Evolutionary conservation across 2,797 vertebrate genomes (phyloP).

Genomic region (Leptoclinus maculatus): DNA sequence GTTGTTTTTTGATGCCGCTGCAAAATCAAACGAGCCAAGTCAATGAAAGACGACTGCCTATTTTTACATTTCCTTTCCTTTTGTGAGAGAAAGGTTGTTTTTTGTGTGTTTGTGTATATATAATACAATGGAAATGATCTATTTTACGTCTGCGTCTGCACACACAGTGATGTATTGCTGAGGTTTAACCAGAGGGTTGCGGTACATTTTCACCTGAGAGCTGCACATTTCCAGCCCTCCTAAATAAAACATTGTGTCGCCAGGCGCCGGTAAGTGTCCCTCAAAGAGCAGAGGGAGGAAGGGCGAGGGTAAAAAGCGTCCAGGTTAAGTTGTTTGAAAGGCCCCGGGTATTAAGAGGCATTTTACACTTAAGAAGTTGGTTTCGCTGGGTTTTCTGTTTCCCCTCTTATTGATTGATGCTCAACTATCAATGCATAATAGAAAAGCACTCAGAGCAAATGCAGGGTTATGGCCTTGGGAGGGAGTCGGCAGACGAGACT

Average conservation of each 20-base stretch:
- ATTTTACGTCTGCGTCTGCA: constrained; percentile 29
- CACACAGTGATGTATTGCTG: constrained; percentile 52
- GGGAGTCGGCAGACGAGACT: constrained; percentile 86
- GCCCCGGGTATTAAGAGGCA: constrained; percentile 89
- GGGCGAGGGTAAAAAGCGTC: constrained; percentile 82
- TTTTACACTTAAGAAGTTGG: constrained; percentile 93
- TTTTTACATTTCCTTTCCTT: constrained; percentile 11
- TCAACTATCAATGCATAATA: constrained; percentile 92
- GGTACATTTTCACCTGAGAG: constrained; percentile 78
- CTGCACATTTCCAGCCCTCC: constrained; percentile 78
- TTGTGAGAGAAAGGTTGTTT: constrained; percentile 20
- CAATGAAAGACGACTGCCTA: constrained; percentile 32
- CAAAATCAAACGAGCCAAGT: constrained; percentile 41
- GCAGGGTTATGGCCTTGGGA: constrained; percentile 90
- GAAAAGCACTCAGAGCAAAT: constrained; percentile 92
- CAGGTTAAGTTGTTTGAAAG: constrained; percentile 92
- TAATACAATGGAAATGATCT: constrained; percentile 42
- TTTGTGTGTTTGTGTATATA: constrained; percentile 20
- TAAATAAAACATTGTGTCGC: constrained; percentile 84
- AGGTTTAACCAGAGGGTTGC: constrained; percentile 57
- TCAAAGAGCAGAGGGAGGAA: constrained; percentile 78
- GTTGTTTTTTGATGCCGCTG: constrained; percentile 30
- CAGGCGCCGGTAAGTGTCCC: constrained; percentile 83
- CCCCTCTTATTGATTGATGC: constrained; percentile 91
- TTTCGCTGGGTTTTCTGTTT: constrained; percentile 90